Evolutionary conservation across 2,888 invertebrate genomes (phyloP).

Genomic region (Pasiphila rectangulata): DNA sequence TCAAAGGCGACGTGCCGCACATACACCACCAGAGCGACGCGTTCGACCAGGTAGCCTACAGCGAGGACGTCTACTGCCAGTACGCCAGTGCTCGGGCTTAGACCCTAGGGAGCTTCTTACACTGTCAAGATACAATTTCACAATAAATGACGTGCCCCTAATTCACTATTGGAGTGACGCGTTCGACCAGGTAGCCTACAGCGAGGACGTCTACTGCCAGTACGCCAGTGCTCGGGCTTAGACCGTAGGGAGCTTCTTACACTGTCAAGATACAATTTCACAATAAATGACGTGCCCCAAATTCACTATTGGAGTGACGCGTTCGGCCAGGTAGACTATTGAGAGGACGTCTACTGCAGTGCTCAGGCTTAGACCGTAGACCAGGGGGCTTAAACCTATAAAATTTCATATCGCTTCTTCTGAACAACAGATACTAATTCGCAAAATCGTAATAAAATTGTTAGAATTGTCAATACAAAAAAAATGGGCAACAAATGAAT

Average conservation of each 20-base stretch:
- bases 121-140: no score
- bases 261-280: no score
- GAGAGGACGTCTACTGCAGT: not conserved
- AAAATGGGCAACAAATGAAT: no score
- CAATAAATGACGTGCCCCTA: conserved; percentile 92
- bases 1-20: conserved; percentile 93
- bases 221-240: not conserved
- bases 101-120: no score
- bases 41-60: conserved; percentile 55
- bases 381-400: no score
- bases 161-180: conserved; percentile 59
- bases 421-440: no score
- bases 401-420: no score
- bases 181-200: conserved; percentile 55
- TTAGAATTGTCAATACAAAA: no score
- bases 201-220: not conserved
- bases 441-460: no score
- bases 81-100: not conserved
- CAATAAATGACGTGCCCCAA: conserved; percentile 93
- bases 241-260: no score
- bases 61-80: not conserved
- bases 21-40: conserved; percentile 59
- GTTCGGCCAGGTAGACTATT: conserved; percentile 55
- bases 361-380: not conserved
- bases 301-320: conserved; percentile 59